phyloP scores from a whole-genome alignment of 2,113 vertebrate species.

The Glaucidium brasilianum region DNA sequence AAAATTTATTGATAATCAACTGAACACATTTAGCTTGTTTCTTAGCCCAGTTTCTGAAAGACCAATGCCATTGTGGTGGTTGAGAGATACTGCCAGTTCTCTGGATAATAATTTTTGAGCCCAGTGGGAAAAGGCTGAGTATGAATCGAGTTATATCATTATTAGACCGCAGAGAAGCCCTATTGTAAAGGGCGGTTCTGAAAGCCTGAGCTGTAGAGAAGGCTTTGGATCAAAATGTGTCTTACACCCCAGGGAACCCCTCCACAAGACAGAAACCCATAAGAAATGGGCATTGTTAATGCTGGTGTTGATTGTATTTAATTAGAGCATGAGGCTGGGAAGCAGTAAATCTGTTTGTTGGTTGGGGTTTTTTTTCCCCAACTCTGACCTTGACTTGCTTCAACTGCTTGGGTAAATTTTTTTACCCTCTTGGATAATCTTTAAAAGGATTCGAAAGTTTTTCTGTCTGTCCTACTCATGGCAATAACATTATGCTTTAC shows the following conservation, averaged over 20 bases:
- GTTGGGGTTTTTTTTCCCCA: accelerated
- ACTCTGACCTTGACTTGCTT: slow-evolving; percentile 3
- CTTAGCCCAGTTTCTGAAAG: neutral
- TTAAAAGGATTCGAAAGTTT: neutral
- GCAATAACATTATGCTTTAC: neutral
- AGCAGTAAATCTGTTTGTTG: neutral
- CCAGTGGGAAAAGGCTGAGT: neutral
- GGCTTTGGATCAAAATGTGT: neutral
- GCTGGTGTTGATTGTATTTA: slow-evolving; percentile 29
- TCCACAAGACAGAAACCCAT: neutral
- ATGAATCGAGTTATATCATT: neutral
- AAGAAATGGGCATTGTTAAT: slow-evolving; percentile 6
- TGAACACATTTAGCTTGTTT: neutral
- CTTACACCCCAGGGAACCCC: neutral
- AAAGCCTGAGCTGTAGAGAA: neutral
- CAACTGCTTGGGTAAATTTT: neutral
- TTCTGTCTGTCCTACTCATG: neutral
- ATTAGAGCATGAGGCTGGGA: slow-evolving; percentile 28
- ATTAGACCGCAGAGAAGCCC: neutral
- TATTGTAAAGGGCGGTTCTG: neutral
- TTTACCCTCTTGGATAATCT: neutral
- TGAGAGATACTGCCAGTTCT: neutral
- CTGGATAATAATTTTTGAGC: neutral
- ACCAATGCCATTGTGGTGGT: neutral
- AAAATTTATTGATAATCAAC: neutral